Base-by-base conservation (phyloP, 2,797 vertebrate species). In the Lophius americanus region DNA sequence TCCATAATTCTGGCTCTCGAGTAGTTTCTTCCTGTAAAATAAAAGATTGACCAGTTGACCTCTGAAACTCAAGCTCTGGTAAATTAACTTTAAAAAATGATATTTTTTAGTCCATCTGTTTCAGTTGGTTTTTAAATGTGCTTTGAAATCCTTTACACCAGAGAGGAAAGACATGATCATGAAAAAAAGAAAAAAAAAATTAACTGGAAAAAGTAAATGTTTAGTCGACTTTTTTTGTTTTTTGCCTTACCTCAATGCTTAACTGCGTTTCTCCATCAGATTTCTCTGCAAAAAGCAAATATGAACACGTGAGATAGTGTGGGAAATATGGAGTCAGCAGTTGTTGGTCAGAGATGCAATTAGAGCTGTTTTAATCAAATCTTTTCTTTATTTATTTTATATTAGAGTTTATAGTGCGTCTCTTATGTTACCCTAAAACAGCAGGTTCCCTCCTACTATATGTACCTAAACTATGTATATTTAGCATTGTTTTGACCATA, bases 21-120 rank as follows among this genome's bases (percentile, higher is more conserved):
- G 68, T 64, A 32, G 60, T 23, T 68, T 78, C 70, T 79, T 78
- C 67, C 69, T 67, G 68, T 72, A n/a, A 51, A 49, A 58, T 54
- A 81, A 2, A 51, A 73, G 39, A 84, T 79, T 49, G 52, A 59
- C 47, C 75, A 73, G 79, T 70, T 82, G 70, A 72, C 54, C 59
- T 32, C 33, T 53, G 51, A 63, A 70, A 43, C 37, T 46, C 49
- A 57, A 39, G 59, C 12, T 60, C 35, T 37, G 51, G 14, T 48
- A 51, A 6, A 38, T 39, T 10, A 9, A 11, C 56, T 43, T 32
- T 1, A 44, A 52, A 65, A 70, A 70, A 68, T 42, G 41, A 64
- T 48, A 63, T 38, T 41, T 68, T 67, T 64, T 23, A 23, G 1
- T 48, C 42, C 42, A 23, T 57, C 10, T 23, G 67, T 73, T 63